These are phyloP conservation scores for Psilopsiagon aymara DNA, from an alignment of 2,113 vertebrate species.

Conservation along the genomic window DNA sequence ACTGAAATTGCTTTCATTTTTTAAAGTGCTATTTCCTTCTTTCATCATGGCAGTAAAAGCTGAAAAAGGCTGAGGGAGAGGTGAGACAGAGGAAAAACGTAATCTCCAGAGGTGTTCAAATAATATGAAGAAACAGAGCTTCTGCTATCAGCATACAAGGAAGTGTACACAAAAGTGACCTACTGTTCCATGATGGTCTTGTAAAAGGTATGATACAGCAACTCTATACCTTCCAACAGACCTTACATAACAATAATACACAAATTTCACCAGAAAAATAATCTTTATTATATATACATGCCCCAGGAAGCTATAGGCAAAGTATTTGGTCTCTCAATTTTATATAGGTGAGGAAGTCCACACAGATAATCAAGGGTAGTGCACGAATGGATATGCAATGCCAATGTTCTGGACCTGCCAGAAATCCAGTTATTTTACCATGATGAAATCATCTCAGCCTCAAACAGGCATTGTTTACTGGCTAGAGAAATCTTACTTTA, in stretches of 20 bases:
- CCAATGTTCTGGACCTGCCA: slow-evolving; percentile 26
- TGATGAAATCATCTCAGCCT: background rate
- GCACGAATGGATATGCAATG: background rate
- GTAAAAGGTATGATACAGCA: background rate
- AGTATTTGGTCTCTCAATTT: slow-evolving; percentile 14
- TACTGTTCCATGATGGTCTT: background rate
- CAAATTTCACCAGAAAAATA: slow-evolving; percentile 47
- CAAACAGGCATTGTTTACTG: background rate
- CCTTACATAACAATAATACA: background rate
- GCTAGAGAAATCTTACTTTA: background rate
- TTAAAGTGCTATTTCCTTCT: background rate
- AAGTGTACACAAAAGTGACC: fast-evolving
- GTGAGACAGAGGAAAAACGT: background rate
- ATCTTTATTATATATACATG: slow-evolving; percentile 63
- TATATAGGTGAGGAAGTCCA: background rate
- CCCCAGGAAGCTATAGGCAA: background rate
- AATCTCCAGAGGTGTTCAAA: background rate
- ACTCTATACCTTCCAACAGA: background rate
- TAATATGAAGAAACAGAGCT: background rate
- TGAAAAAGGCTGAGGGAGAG: background rate
- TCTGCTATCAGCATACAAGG: background rate
- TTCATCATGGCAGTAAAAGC: background rate
- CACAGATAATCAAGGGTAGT: background rate
- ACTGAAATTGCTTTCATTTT: background rate
- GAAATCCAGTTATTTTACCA: background rate